Evolutionary conservation across 35 echinoderm and acorn worm species (phyloP).

Genomic region (Amphiura filiformis): DNA sequence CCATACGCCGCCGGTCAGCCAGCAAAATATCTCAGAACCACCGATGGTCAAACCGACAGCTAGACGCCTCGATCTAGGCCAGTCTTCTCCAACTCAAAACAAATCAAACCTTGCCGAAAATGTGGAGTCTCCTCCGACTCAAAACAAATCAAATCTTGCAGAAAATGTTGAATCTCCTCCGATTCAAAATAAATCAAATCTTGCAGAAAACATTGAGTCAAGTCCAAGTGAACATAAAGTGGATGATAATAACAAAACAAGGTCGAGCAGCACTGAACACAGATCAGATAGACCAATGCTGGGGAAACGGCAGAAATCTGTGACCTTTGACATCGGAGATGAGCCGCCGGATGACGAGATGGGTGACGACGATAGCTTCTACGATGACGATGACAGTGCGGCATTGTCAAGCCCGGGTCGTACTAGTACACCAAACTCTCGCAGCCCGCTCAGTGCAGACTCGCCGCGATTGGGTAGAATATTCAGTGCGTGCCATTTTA

Average conservation of each 20-base stretch:
- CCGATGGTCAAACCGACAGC: not conserved
- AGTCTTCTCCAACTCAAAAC: not conserved
- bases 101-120: too few relatives aligned
- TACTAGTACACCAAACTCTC: slow-evolving; percentile 56
- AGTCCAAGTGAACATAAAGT: too few relatives aligned
- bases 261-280: too few relatives aligned
- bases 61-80: not conserved
- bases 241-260: too few relatives aligned
- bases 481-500: slow-evolving; percentile 92
- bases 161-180: too few relatives aligned
- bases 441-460: slow-evolving; percentile 27
- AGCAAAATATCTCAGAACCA: not conserved
- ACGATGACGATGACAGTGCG: not conserved
- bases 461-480: slow-evolving; percentile 61
- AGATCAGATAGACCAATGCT: slow-evolving; percentile 32
- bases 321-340: slow-evolving; percentile 38
- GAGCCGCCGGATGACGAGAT: not conserved
- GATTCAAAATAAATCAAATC: too few relatives aligned
- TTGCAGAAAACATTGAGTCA: too few relatives aligned
- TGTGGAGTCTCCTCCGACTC: too few relatives aligned
- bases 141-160: too few relatives aligned
- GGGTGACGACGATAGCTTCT: not conserved
- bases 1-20: not conserved
- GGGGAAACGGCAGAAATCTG: slow-evolving; percentile 28
- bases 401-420: not conserved